Base-by-base conservation (phyloP, 2,888 invertebrate species). In the Cordilura impudica region DNA sequence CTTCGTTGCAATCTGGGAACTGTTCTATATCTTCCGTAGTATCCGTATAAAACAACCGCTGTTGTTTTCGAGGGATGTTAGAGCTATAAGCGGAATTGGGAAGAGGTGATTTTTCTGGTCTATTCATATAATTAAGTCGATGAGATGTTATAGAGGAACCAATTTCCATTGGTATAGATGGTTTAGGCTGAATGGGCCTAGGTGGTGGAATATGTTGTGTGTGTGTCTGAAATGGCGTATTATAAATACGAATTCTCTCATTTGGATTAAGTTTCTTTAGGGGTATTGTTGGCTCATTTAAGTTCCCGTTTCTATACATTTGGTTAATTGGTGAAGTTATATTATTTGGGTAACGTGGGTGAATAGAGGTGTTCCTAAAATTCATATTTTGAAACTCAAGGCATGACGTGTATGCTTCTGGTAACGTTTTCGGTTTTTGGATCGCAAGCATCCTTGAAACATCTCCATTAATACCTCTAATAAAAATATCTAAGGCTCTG, bases 401-500 rank as follows among this genome's bases (percentile, higher is more conserved):
- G n/a, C n/a, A n/a, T n/a, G 70, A 53, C n/a, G 70, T 53, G 14
- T 61, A 53, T 2, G 61, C 53, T 16, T 71, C 61, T 1, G 61
- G 70, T 10, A 35, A 31, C 19, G 56, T 56, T 18, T 12, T 35
- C 10, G 56, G 56, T 19, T 18, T 29, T 26, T 54, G 54, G 0
- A 54, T 10, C 7, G 16, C 16, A 8, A 54, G 35, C 54, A 73
- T 69, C 19, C 49, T 60, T 2, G 74, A 69, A 10, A 71, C 10
- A 14, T 78, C 74, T 18, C 73, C 73, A 82, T n/a, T n/a, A n/a
- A n/a, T n/a, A n/a, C n/a, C n/a, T n/a, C n/a, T n/a, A n/a, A n/a
- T n/a, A n/a, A n/a, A 81, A 16, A 81, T 72, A 14, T 83, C 79
- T 7, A 81, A 61, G 2, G 79, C 82, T 51, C 78, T 71, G 65